Percentiles rank a stretch among this genome's conserved stretches.
Evolutionary conservation across 2,888 invertebrate species (phyloP).

Genomic region (Synanthedon myopaeformis): DNA sequence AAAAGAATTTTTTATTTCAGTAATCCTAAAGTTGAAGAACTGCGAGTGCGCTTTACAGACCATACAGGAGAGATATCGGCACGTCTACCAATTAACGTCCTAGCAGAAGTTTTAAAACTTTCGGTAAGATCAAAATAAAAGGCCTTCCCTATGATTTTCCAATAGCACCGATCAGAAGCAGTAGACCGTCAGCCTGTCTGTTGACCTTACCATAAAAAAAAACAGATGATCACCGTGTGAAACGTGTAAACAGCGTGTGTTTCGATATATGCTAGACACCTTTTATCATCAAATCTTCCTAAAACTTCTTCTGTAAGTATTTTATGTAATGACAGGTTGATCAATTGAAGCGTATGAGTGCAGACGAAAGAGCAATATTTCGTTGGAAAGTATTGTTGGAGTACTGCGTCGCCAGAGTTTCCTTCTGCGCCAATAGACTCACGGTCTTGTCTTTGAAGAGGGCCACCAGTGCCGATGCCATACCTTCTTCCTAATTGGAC

Average conservation of each 20-base stretch:
- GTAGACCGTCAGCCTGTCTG: too few relatives aligned
- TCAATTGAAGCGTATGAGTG: constrained; percentile 61
- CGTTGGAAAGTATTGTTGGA: constrained; percentile 77
- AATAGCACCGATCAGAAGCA: too few relatives aligned
- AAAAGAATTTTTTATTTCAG: constrained; percentile 28
- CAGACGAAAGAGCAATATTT: constrained; percentile 61
- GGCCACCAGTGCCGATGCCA: constrained; percentile 50
- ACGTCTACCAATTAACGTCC: constrained; percentile 66
- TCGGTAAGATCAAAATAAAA: constrained; percentile 42
- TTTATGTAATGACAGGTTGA: constrained; percentile 38
- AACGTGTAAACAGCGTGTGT: too few relatives aligned
- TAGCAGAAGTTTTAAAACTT: constrained; percentile 71
- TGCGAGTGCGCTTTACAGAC: constrained; percentile 75
- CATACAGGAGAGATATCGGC: constrained; percentile 76
- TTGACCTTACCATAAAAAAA: too few relatives aligned
- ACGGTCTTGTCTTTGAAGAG: constrained; percentile 38
- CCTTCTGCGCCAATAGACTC: constrained; percentile 39
- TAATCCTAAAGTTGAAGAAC: constrained; percentile 43
- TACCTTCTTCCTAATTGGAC: constrained; percentile 41
- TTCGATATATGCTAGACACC: too few relatives aligned
- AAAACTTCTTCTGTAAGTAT: too few relatives aligned
- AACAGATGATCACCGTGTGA: not conserved
- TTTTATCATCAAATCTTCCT: too few relatives aligned
- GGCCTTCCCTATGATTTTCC: too few relatives aligned
- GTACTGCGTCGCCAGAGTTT: constrained; percentile 71